Conservation (phyloP, 2,113 vertebrate species). For the Mirza zaza region DNA sequence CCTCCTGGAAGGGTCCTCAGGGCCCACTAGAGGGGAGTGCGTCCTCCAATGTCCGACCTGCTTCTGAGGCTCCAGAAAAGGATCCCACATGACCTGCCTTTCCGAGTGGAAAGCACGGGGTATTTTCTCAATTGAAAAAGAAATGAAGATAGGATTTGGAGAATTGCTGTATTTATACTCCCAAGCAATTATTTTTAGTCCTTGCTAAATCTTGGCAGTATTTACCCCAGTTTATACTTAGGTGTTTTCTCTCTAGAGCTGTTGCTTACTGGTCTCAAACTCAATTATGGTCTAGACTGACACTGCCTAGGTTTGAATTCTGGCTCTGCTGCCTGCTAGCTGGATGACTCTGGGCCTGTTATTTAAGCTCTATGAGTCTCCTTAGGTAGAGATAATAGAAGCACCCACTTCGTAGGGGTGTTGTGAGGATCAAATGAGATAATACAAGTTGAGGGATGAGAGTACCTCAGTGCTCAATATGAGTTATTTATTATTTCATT, state of each 20-base stretch:
- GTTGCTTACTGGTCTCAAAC: neutral
- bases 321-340: neutral
- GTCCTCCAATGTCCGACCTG: neutral
- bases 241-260: constrained; percentile 1
- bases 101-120: neutral
- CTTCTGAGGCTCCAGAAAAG: neutral
- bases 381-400: neutral
- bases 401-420: neutral
- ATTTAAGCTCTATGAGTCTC: neutral
- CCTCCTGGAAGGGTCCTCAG: neutral
- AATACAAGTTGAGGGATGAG: neutral
- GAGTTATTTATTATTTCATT: constrained; percentile 8
- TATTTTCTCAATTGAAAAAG: constrained; percentile 35
- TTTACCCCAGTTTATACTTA: neutral
- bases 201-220: neutral
- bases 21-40: neutral
- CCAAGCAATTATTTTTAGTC: constrained; percentile 24
- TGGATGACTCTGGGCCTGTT: neutral
- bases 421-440: neutral
- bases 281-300: neutral
- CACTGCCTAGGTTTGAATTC: neutral
- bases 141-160: constrained; percentile 29
- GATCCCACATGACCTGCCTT: neutral
- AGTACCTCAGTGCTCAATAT: neutral
- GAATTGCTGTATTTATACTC: constrained; percentile 15